Conservation (phyloP, 1,140 invertebrate species). For the Magallana ariakensis region DNA sequence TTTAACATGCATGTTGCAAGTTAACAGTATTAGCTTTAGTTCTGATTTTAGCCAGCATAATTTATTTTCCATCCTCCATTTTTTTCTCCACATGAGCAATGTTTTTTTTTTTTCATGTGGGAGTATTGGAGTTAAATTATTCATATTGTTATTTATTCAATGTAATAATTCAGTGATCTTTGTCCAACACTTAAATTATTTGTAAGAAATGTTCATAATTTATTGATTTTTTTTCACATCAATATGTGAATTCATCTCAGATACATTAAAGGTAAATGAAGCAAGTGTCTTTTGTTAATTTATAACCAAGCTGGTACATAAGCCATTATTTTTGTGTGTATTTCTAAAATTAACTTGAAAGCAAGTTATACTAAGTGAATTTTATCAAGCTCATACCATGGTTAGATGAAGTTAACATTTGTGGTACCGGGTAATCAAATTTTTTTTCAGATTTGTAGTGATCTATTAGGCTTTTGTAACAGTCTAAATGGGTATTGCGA, state of each 20-base stretch:
- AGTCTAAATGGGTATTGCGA: too few species aligned
- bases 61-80: conserved; percentile 17
- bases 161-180: not conserved
- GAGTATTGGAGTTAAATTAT: not conserved
- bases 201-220: conserved; percentile 18
- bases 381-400: too few species aligned
- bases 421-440: too few species aligned
- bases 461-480: too few species aligned
- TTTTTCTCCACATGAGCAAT: not conserved
- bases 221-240: conserved; percentile 9
- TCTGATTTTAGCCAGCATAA: conserved; percentile 18
- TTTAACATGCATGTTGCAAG: not conserved
- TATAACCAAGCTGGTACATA: too few species aligned
- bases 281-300: too few species aligned
- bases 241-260: conserved; percentile 14
- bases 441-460: too few species aligned
- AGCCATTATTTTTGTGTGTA: too few species aligned
- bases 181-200: not conserved
- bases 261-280: not conserved
- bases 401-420: too few species aligned
- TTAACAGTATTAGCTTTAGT: conserved; percentile 20
- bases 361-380: too few species aligned
- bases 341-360: too few species aligned
- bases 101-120: not conserved
- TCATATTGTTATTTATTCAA: not conserved